Conservation (phyloP, 2,113 vertebrate species). For the Triplophysa siluroides region DNA sequence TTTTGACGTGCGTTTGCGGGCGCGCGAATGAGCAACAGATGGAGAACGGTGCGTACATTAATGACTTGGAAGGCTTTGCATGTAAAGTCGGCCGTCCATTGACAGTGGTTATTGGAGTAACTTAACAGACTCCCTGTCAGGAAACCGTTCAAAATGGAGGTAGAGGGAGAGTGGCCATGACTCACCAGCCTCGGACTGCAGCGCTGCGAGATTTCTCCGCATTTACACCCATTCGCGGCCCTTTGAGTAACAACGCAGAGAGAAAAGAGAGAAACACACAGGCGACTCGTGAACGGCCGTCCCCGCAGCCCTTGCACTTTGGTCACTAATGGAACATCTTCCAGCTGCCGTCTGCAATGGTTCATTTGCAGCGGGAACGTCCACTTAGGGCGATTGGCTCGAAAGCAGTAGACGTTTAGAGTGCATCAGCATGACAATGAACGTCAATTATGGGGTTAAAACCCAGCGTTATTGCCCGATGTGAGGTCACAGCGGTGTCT, state of each 20-base stretch:
- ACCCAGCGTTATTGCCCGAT: background rate
- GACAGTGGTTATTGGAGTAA: slow-evolving; percentile 26
- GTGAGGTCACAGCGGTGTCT: slow-evolving; percentile 26
- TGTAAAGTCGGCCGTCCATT: slow-evolving; percentile 43
- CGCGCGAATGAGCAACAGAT: background rate
- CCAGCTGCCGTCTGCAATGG: background rate
- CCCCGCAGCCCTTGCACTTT: slow-evolving; percentile 1
- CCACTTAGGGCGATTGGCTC: background rate
- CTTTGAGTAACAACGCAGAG: slow-evolving; percentile 15
- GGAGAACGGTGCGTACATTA: slow-evolving; percentile 38
- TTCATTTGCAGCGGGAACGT: slow-evolving; percentile 15
- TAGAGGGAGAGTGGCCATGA: slow-evolving; percentile 38
- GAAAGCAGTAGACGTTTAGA: slow-evolving; percentile 21
- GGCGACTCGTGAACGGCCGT: slow-evolving; percentile 9
- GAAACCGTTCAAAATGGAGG: slow-evolving; percentile 33
- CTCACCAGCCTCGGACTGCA: slow-evolving; percentile 13
- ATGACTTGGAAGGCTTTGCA: slow-evolving; percentile 66
- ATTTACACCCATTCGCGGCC: slow-evolving; percentile 25
- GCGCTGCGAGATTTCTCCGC: slow-evolving; percentile 15
- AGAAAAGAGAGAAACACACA: slow-evolving; percentile 16
- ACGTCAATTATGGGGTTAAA: slow-evolving; percentile 21
- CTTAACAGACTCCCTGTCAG: slow-evolving; percentile 41
- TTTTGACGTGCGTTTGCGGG: slow-evolving; percentile 38
- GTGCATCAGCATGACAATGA: slow-evolving; percentile 30
- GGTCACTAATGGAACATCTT: slow-evolving; percentile 42